A percentile compares a stretch with the other conserved stretches of the same genome.
Conservation (phyloP, 1,140 invertebrate species). For the Drosophila sp. region DNA sequence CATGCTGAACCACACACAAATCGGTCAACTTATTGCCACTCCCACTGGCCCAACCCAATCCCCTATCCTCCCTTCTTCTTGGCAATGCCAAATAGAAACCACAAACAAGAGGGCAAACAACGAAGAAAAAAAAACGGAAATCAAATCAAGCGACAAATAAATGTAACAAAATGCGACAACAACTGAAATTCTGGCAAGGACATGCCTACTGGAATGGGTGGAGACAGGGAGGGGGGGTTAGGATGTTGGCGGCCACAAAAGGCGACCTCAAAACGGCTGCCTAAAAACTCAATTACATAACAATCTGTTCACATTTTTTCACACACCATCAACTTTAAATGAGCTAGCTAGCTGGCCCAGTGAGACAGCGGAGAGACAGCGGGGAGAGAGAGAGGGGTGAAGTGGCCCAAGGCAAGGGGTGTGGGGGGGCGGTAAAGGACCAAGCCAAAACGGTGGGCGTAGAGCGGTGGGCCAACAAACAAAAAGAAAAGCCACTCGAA, state of each 20-base stretch:
- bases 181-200: constrained; percentile 17
- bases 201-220: neutral
- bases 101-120: constrained; percentile 22
- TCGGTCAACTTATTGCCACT: constrained; percentile 57
- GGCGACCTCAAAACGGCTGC: constrained; percentile 79
- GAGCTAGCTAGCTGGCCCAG: constrained; percentile 48
- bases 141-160: constrained; percentile 79
- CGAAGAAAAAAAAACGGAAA: constrained; percentile 40
- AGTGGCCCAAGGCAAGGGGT: constrained; percentile 33
- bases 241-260: constrained; percentile 68
- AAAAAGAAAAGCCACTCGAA: constrained; percentile 66
- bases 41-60: neutral
- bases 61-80: neutral
- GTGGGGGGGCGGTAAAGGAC: constrained; percentile 36
- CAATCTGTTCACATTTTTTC: constrained; percentile 83
- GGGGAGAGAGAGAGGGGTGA: neutral
- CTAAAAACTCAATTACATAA: constrained; percentile 83
- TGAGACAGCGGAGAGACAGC: neutral
- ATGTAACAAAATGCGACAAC: constrained; percentile 74
- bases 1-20: constrained; percentile 52
- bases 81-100: constrained; percentile 45
- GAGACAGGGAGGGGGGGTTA: neutral
- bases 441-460: constrained; percentile 69
- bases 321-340: constrained; percentile 83
- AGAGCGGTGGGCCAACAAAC: constrained; percentile 39